These are phyloP conservation scores for Nautilus pompilius DNA, from an alignment of 1,140 invertebrate genomes.

Conservation along the genomic window DNA sequence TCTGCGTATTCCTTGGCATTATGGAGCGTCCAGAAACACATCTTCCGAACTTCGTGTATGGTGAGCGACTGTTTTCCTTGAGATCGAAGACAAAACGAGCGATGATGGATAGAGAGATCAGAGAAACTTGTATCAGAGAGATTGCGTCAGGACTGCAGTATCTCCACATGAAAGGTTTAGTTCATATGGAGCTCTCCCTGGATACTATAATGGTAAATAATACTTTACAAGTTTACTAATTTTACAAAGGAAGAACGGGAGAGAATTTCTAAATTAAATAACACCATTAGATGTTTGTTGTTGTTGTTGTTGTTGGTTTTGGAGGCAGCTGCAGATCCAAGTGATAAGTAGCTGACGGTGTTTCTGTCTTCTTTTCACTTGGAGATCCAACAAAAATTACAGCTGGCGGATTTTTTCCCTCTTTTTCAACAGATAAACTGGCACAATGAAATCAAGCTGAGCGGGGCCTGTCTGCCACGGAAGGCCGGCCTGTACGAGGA, in stretches of 20 bases:
- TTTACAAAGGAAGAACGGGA: not conserved
- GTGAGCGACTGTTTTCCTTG: slow-evolving; percentile 2
- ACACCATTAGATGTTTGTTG: not conserved
- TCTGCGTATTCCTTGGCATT: slow-evolving; percentile 26
- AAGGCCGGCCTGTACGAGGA: slow-evolving; percentile 16
- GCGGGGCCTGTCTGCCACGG: slow-evolving; percentile 22
- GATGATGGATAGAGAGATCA: no score
- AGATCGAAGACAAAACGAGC: no score
- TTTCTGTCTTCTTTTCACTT: not conserved
- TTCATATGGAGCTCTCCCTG: slow-evolving; percentile 38
- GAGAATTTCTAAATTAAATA: not conserved
- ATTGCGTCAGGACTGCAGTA: slow-evolving; percentile 22
- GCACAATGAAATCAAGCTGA: slow-evolving; percentile 18
- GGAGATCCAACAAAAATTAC: not conserved
- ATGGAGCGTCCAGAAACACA: slow-evolving; percentile 22
- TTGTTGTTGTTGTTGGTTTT: not conserved
- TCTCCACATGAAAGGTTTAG: slow-evolving; percentile 29
- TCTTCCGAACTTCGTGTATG: slow-evolving; percentile 23
- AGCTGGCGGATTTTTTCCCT: not conserved
- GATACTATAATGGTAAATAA: slow-evolving; percentile 34
- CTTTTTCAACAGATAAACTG: slow-evolving; percentile 18
- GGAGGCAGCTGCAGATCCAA: not conserved
- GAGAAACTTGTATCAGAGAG: not conserved
- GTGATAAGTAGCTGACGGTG: not conserved
- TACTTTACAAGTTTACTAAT: not conserved